phyloP scores from a whole-genome alignment of 2,113 vertebrate genomes.

The Perccottus glenii region DNA sequence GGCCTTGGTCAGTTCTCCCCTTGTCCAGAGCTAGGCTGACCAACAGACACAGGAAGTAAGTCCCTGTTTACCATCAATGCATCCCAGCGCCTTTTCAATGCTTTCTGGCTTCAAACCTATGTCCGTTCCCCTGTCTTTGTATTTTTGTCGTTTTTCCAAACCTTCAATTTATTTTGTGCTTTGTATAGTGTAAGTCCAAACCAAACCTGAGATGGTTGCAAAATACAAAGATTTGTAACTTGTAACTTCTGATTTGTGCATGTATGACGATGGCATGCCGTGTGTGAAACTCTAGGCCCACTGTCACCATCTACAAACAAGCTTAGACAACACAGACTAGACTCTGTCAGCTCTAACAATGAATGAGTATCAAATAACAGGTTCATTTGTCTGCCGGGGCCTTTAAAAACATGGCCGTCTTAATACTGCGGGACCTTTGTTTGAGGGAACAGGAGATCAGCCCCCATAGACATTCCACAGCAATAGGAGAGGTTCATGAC shows the following conservation, averaged over 20 bases:
- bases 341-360: conserved; percentile 56
- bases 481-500: conserved; percentile 37
- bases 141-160: conserved; percentile 37
- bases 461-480: conserved; percentile 71
- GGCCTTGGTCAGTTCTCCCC: conserved; percentile 50
- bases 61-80: conserved; percentile 48
- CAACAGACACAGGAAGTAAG: conserved; percentile 43
- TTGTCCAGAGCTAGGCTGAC: conserved; percentile 44
- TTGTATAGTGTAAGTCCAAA: background rate
- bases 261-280: conserved; percentile 8
- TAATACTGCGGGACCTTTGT: conserved; percentile 63
- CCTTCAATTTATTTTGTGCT: conserved; percentile 25
- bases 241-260: conserved; percentile 20
- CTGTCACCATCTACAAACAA: conserved; percentile 15
- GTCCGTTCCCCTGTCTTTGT: conserved; percentile 19
- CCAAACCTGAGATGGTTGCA: conserved; percentile 4
- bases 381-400: conserved; percentile 63
- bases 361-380: conserved; percentile 69
- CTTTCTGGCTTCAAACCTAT: conserved; percentile 29
- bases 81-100: conserved; percentile 30
- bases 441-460: conserved; percentile 45
- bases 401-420: conserved; percentile 48
- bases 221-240: background rate
- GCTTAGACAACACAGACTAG: conserved; percentile 30
- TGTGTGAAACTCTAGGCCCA: background rate